Evolutionary conservation across 2,888 invertebrate genomes (phyloP), one percentile per base, ranked within the genome.

Genomic region (Agonopterix alstromeriana): DNA sequence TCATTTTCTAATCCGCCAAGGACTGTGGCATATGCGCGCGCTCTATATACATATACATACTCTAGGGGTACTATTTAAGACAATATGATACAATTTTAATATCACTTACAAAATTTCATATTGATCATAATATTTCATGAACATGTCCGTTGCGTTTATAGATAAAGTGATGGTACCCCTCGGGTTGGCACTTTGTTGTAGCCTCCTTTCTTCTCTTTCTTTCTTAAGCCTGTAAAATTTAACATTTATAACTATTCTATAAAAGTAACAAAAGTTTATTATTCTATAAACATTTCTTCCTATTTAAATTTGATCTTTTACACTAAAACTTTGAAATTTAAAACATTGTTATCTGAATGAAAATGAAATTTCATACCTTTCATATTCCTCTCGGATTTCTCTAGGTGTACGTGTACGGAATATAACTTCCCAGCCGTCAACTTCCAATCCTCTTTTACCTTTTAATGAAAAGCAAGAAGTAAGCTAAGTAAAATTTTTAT

Each of bases 381-480:
- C 98, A 90, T 97, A 99, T 83, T 99, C 99, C 53, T 98, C 98
- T 50, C 98, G 90, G 51, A 99, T 98, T 90, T 99, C 98, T 60
- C 96, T 93, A 1, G 98, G 97, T 2, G 98, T 98, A 74, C 95
- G 95, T 1, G 95, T 96, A 38, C 97, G 90, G 65, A 97, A 94
- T 35, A 98, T 95, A 36, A 98, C 91, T 86, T 98, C 97, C 97
- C 98, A 98, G 48, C 98, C 98, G 67, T 98, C 97, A 0, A 97
- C 96, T 77, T 97, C 94, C 35, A 99, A 86, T 0, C 98, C 99
- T 67, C 95, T 93, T 48, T 94, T 92, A n/a, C 98, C 98, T 77
- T 92, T 80, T 63, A 69, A 27, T 27, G 5, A 27, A 27, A 27
- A 27, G 27, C 5, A 27, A 27, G 14, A 14, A 14, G 27, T 17